A percentile compares a stretch with the other conserved stretches of the same genome.
phyloP scores from a whole-genome alignment of 2,113 vertebrate genomes.

The Heterotis niloticus region DNA sequence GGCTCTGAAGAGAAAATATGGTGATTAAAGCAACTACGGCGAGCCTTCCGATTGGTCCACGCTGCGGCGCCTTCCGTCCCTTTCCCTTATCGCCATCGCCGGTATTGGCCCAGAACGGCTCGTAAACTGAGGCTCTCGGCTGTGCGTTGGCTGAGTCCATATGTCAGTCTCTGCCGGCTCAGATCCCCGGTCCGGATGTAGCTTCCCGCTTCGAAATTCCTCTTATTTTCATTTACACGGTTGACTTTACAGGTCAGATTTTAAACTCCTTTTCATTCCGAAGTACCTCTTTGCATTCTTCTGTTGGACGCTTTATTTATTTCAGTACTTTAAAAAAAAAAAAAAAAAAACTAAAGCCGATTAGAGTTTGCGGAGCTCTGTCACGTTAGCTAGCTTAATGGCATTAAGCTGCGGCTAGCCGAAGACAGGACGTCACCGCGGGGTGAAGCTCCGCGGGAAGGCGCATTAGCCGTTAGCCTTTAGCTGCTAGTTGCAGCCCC shows the following conservation, averaged over 20 bases:
- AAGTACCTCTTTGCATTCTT: neutral
- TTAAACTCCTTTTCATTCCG: neutral
- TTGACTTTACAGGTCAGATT: neutral
- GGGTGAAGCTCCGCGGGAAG: too few relatives aligned
- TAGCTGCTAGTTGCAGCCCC: too few relatives aligned
- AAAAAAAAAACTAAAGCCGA: too few relatives aligned
- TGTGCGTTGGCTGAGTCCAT: neutral
- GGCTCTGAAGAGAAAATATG: neutral
- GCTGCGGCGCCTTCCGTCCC: neutral
- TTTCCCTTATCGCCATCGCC: neutral
- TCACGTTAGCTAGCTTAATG: too few relatives aligned
- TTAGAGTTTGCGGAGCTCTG: too few relatives aligned
- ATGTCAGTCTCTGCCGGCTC: constrained; percentile 10
- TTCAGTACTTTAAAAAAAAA: too few relatives aligned
- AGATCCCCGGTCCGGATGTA: constrained; percentile 12
- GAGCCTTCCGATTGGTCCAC: constrained; percentile 6
- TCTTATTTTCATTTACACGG: neutral
- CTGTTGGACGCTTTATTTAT: neutral
- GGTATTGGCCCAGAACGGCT: neutral
- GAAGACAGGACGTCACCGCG: too few relatives aligned
- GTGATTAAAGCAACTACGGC: neutral
- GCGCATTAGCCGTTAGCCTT: too few relatives aligned
- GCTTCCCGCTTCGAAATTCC: neutral
- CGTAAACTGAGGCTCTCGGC: neutral
- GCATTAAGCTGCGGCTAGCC: too few relatives aligned